Base-by-base conservation (phyloP, 2,113 vertebrate species). In the Lagopus leucura region DNA sequence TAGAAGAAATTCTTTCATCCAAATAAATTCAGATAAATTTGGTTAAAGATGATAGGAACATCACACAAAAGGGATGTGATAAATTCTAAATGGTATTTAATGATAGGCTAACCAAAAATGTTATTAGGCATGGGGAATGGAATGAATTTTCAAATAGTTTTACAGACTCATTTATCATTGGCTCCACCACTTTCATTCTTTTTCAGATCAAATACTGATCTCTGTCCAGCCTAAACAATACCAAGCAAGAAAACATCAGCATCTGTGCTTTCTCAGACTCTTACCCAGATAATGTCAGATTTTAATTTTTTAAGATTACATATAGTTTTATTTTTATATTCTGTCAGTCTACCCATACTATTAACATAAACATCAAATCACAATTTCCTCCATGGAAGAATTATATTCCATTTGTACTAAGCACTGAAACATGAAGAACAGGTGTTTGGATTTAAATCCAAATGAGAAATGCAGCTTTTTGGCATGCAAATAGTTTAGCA, bases 401-500 rank as follows among this genome's bases (percentile, higher is more conserved):
- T 88, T 92, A 67, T 40, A 78, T 91, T 72, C 82, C 76, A 76
- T 92, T 89, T 90, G 89, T 86, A 79, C 81, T 65, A 92, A 94
- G 88, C 82, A 61, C 83, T 95, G 86, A 95, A 91, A 88, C 93
- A 95, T 52, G 85, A 95, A 91, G 76, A 96, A 93, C 96, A 97
- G 97, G 95, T 96, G 95, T 83, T 92, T 40, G 88, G 90, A 85
- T 92, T 95, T 95, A 40, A 94, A 85, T 92, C 89, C 92, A 93
- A 82, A 93, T 93, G 92, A 94, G 96, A 96, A 97, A 87, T 70
- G 67, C 92, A 96, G 95, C 85, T 93, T 96, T 96, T 91, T 95
- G 93, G 96, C 93, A 94, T 17, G 60, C 79, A 82, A 92, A 72
- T 34, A 43, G 32, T 64, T 93, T 12, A 67, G 66, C 82, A 94